Conservation (phyloP, 2,888 invertebrate genomes). For the Carterocephalus palaemon region DNA sequence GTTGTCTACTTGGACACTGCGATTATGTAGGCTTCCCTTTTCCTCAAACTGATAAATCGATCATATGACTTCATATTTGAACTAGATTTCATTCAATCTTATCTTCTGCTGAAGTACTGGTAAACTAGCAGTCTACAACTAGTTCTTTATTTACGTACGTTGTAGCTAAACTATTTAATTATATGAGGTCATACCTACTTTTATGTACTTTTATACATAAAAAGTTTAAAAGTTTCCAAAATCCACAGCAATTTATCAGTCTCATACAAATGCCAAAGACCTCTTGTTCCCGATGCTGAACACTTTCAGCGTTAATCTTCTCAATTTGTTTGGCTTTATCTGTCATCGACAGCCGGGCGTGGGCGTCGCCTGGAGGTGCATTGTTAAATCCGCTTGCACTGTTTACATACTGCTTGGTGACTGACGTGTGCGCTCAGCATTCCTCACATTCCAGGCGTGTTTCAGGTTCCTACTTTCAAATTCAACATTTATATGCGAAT, state of each 20-base stretch:
- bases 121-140: too few species aligned
- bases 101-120: not conserved
- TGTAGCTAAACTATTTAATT: too few species aligned
- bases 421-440: constrained; percentile 16
- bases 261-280: not conserved
- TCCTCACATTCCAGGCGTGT: constrained; percentile 7
- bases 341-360: constrained; percentile 26
- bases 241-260: not conserved
- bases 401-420: constrained; percentile 12
- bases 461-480: too few species aligned
- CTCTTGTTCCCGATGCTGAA: constrained; percentile 25
- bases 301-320: constrained; percentile 21
- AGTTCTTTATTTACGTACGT: too few species aligned
- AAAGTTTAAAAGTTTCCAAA: not conserved
- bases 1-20: too few species aligned
- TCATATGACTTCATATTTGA: constrained; percentile 7
- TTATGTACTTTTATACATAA: too few species aligned
- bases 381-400: constrained; percentile 24
- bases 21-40: not conserved
- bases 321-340: constrained; percentile 33
- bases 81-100: constrained; percentile 14
- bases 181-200: too few species aligned
- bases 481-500: too few species aligned
- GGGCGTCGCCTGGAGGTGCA: constrained; percentile 27
- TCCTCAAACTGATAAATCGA: constrained; percentile 10